phyloP scores from a whole-genome alignment of 2,888 invertebrate genomes.

The Mesochorus sp. region DNA sequence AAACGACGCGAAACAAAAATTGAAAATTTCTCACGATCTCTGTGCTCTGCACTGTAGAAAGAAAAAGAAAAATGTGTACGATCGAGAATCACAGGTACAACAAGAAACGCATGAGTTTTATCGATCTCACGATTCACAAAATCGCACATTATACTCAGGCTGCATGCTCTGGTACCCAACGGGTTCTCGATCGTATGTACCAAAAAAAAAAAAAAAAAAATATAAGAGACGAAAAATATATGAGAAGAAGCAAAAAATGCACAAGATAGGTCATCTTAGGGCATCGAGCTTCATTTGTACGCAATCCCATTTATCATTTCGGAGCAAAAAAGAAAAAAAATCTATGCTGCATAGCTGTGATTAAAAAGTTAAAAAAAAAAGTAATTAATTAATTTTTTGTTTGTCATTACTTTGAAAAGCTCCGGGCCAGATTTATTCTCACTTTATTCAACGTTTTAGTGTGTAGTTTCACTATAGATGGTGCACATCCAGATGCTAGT shows the following conservation, averaged over 20 bases:
- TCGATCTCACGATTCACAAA: slow-evolving; percentile 59
- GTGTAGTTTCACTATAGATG: slow-evolving; percentile 41
- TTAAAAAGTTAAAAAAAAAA: slow-evolving; percentile 23
- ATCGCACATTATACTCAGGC: slow-evolving; percentile 66
- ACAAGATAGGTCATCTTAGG: slow-evolving; percentile 57
- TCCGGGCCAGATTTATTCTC: slow-evolving; percentile 35
- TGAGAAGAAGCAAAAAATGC: slow-evolving; percentile 9
- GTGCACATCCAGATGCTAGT: slow-evolving; percentile 62
- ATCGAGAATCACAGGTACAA: slow-evolving; percentile 74
- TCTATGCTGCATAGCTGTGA: slow-evolving; percentile 35
- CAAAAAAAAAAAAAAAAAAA: slow-evolving; percentile 11
- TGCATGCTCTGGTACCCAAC: slow-evolving; percentile 70
- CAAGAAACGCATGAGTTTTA: slow-evolving; percentile 66
- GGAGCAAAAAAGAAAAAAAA: background rate
- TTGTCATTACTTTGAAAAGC: slow-evolving; percentile 9
- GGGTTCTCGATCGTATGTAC: slow-evolving; percentile 62
- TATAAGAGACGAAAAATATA: slow-evolving; percentile 12
- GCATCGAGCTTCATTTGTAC: slow-evolving; percentile 44
- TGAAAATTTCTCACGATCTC: slow-evolving; percentile 61
- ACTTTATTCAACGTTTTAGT: slow-evolving; percentile 13
- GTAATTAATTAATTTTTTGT: background rate
- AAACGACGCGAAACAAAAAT: background rate
- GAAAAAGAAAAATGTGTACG: slow-evolving; percentile 62
- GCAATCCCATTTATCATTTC: slow-evolving; percentile 40
- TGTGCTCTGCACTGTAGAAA: slow-evolving; percentile 73